Evolutionary conservation across 2,113 vertebrate species (phyloP).

Genomic region (Pollachius pollachius): DNA sequence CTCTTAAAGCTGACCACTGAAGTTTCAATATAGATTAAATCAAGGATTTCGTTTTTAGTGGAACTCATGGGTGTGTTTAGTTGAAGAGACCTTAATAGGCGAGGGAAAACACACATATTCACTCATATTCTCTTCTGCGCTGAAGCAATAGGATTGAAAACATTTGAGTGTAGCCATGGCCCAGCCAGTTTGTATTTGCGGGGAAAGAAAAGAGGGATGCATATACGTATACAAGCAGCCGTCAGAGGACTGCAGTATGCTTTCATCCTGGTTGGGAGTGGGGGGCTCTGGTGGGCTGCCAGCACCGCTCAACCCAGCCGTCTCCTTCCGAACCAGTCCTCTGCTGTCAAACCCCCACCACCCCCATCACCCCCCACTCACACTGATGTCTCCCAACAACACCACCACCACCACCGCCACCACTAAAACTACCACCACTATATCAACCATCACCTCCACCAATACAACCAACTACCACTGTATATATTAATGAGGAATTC

Average conservation of each 20-base stretch:
- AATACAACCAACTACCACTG: too few species aligned
- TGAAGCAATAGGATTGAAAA: background rate
- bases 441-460: slow-evolving; percentile 31
- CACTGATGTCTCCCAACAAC: slow-evolving; percentile 22
- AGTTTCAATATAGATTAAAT: slow-evolving; percentile 21
- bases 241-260: slow-evolving; percentile 44
- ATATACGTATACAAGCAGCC: slow-evolving; percentile 12
- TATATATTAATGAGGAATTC: too few species aligned
- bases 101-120: background rate
- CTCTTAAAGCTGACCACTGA: slow-evolving; percentile 9
- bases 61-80: background rate
- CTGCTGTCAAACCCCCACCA: slow-evolving; percentile 5
- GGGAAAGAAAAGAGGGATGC: slow-evolving; percentile 13
- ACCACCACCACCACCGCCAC: slow-evolving; percentile 18
- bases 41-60: background rate
- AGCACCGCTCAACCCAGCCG: slow-evolving; percentile 55
- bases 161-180: background rate
- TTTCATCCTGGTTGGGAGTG: slow-evolving; percentile 68
- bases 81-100: background rate
- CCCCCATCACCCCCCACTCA: slow-evolving; percentile 4
- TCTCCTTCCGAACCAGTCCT: slow-evolving; percentile 31
- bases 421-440: slow-evolving; percentile 3
- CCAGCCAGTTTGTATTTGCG: slow-evolving; percentile 25
- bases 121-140: background rate
- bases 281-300: slow-evolving; percentile 58